These are phyloP conservation scores for Lordiphosa fenestrarum DNA, from an alignment of 2,888 invertebrate species.

Conservation along the genomic window DNA sequence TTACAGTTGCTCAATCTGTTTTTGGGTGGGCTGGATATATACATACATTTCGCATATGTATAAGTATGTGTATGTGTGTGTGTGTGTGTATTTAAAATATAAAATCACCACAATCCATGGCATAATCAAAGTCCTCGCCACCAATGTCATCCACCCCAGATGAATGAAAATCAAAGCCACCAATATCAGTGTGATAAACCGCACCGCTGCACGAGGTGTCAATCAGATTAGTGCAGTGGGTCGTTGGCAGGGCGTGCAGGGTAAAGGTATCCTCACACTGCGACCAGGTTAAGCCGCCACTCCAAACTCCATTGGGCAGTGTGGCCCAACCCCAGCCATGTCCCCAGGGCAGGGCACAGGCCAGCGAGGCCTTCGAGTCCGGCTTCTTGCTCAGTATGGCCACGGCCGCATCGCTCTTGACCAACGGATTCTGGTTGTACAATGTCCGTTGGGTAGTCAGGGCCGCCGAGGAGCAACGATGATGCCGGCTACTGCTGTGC, in stretches of 20 bases:
- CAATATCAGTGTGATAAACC: slow-evolving; percentile 84
- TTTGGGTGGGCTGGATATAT: slow-evolving; percentile 35
- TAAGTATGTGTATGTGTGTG: neutral
- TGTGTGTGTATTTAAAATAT: slow-evolving; percentile 82
- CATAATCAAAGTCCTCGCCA: slow-evolving; percentile 85
- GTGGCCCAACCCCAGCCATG: slow-evolving; percentile 90
- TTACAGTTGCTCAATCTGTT: neutral
- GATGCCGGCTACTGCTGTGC: slow-evolving; percentile 53
- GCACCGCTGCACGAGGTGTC: slow-evolving; percentile 83
- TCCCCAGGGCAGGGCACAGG: slow-evolving; percentile 83
- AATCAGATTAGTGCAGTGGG: slow-evolving; percentile 84
- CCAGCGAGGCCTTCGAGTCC: slow-evolving; percentile 79
- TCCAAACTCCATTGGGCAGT: slow-evolving; percentile 85
- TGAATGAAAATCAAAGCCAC: slow-evolving; percentile 82
- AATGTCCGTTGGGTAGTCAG: slow-evolving; percentile 64
- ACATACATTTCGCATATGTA: slow-evolving; percentile 10
- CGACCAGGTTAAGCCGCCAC: slow-evolving; percentile 85
- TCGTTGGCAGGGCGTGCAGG: slow-evolving; percentile 84
- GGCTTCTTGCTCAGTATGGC: slow-evolving; percentile 80
- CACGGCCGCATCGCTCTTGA: slow-evolving; percentile 80
- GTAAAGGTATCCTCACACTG: slow-evolving; percentile 86
- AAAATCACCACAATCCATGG: slow-evolving; percentile 87
- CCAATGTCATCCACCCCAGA: slow-evolving; percentile 81
- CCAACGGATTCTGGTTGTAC: slow-evolving; percentile 76
- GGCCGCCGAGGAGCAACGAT: slow-evolving; percentile 54